Conservation (phyloP, 2,797 vertebrate species). For the Momotus momota region DNA sequence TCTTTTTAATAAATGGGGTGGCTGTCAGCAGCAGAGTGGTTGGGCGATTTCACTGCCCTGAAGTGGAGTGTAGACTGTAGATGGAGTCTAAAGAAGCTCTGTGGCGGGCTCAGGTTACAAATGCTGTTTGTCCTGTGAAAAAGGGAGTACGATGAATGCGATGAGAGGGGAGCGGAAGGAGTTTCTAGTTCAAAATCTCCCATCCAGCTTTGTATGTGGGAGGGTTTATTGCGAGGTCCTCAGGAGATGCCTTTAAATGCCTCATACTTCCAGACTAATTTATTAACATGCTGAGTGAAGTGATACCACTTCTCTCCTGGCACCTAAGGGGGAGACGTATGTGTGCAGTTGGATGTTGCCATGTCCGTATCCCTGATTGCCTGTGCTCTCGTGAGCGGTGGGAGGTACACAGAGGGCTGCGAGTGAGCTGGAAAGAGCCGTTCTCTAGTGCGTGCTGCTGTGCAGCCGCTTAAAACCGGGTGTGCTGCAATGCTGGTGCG, state of each 20-base stretch:
- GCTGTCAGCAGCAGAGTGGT: not conserved
- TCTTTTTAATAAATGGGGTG: not conserved
- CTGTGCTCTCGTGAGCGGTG: not conserved
- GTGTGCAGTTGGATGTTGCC: not conserved
- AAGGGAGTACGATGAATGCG: not conserved
- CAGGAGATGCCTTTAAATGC: not conserved
- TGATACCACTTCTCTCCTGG: not conserved
- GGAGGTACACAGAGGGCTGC: not conserved
- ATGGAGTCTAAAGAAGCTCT: not conserved
- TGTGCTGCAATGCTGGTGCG: conserved; percentile 34
- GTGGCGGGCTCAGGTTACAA: not conserved
- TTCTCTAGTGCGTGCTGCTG: conserved; percentile 24
- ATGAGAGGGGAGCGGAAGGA: not conserved
- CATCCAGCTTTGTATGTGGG: fast-evolving
- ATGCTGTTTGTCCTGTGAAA: not conserved
- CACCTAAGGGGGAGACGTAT: not conserved
- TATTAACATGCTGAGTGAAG: not conserved
- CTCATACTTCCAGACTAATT: not conserved
- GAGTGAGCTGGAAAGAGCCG: not conserved
- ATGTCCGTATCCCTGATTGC: fast-evolving
- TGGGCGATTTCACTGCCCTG: not conserved
- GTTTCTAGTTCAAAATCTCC: not conserved
- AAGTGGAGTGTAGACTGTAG: not conserved
- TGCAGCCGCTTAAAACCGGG: conserved; percentile 20
- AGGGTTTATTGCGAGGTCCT: not conserved